Conservation (phyloP, 2,113 vertebrate genomes). For the Poeciliopsis prolifica region DNA sequence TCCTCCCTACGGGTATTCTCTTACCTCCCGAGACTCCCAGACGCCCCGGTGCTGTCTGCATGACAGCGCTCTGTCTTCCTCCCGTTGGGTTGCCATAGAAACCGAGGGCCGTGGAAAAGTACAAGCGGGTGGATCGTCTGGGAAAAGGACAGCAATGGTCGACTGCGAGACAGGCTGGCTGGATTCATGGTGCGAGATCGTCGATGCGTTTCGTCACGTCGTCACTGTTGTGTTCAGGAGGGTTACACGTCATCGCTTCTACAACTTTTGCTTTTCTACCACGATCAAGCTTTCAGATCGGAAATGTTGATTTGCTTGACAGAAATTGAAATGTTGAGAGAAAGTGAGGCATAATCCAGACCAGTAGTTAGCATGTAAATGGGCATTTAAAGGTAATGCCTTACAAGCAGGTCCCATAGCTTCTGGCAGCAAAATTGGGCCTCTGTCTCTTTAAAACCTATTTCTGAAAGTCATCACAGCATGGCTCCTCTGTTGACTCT, state of each 20-base stretch:
- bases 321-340: no score
- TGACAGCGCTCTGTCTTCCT: slow-evolving; percentile 63
- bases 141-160: slow-evolving; percentile 22
- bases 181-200: not conserved
- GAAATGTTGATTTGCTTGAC: no score
- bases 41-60: slow-evolving; percentile 29
- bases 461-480: no score
- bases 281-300: no score
- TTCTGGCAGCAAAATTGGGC: no score
- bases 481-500: no score
- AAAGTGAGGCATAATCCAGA: no score
- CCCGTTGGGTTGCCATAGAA: slow-evolving; percentile 75
- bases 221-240: not conserved
- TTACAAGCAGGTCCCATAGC: not conserved
- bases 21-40: slow-evolving; percentile 36
- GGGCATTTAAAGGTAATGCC: not conserved
- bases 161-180: not conserved
- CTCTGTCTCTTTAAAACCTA: no score
- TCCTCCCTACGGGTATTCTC: slow-evolving; percentile 35
- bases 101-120: slow-evolving; percentile 66
- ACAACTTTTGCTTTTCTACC: not conserved
- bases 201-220: not conserved
- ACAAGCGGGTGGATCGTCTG: slow-evolving; percentile 53
- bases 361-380: no score
- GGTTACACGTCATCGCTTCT: not conserved